Conservation (phyloP, 2,797 vertebrate genomes). For the Hybognathus amarus region DNA sequence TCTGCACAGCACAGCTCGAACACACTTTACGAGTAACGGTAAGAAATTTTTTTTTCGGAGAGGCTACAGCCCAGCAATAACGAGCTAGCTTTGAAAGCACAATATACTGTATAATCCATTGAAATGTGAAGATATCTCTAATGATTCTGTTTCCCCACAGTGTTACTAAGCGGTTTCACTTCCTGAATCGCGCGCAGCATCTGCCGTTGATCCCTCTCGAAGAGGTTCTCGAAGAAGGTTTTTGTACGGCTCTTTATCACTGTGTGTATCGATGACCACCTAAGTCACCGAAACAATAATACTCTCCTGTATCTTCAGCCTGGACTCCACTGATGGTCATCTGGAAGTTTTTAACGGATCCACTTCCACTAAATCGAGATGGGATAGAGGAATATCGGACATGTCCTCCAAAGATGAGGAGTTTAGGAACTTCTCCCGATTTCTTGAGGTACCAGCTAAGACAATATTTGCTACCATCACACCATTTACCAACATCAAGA, state of each 20-base stretch:
- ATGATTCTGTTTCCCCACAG: neutral
- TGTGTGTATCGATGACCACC: neutral
- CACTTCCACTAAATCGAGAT: slow-evolving; percentile 36
- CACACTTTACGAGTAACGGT: too few relatives aligned
- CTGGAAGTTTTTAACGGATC: neutral
- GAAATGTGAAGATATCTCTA: neutral
- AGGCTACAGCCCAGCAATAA: too few relatives aligned
- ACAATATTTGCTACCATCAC: slow-evolving; percentile 29
- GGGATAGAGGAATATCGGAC: neutral
- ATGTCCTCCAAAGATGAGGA: neutral
- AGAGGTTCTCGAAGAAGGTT: slow-evolving; percentile 16
- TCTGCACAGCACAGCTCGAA: too few relatives aligned
- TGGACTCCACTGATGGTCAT: slow-evolving; percentile 40
- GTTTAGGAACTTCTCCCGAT: slow-evolving; percentile 30
- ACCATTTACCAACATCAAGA: slow-evolving; percentile 34
- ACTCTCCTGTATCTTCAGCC: slow-evolving; percentile 1
- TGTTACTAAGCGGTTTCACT: neutral
- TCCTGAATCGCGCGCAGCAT: neutral
- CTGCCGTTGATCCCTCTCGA: neutral
- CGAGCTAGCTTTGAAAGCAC: too few relatives aligned
- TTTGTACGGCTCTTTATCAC: slow-evolving; percentile 21
- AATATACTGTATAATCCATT: neutral
- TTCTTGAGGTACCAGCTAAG: slow-evolving; percentile 58
- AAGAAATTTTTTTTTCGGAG: too few relatives aligned
- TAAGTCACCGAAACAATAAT: slow-evolving; percentile 20